Evolutionary conservation across 2,888 invertebrate species (phyloP).

Genomic region (Eudasyphora cyanicolor): DNA sequence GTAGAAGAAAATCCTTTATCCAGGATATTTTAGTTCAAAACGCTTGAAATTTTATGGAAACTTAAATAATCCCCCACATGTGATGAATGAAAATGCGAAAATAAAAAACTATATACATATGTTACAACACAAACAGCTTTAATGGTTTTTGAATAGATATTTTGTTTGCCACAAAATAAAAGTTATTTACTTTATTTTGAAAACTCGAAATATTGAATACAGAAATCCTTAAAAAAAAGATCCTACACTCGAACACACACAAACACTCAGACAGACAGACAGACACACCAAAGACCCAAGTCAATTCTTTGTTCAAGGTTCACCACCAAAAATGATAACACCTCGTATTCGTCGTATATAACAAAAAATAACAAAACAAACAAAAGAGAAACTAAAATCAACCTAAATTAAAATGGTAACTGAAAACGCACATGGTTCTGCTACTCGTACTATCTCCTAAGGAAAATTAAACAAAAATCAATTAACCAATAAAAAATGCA

Average conservation of each 20-base stretch:
- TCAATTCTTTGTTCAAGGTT: slow-evolving; percentile 33
- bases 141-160: slow-evolving; percentile 64
- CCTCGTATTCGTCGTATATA: background rate
- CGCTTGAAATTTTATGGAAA: slow-evolving; percentile 32
- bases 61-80: slow-evolving; percentile 35
- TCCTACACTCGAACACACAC: slow-evolving; percentile 12
- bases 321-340: background rate
- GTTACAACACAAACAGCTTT: slow-evolving; percentile 65
- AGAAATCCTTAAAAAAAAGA: background rate
- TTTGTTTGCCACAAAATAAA: slow-evolving; percentile 50
- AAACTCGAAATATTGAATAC: too few species aligned
- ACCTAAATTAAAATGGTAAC: slow-evolving; percentile 26
- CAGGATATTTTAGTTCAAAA: slow-evolving; percentile 17
- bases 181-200: background rate
- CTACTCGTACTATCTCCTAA: slow-evolving; percentile 54
- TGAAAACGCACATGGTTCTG: slow-evolving; percentile 64
- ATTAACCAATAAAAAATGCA: slow-evolving; percentile 21
- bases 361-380: slow-evolving; percentile 29
- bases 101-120: too few species aligned
- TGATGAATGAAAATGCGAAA: slow-evolving; percentile 55
- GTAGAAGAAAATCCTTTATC: slow-evolving; percentile 30
- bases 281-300: background rate
- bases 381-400: too few species aligned
- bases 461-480: slow-evolving; percentile 25
- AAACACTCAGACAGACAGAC: background rate